Evolutionary conservation across 1,140 invertebrate genomes (phyloP), one percentile per base, ranked within the genome.

Genomic region (Archivesica marissinica): DNA sequence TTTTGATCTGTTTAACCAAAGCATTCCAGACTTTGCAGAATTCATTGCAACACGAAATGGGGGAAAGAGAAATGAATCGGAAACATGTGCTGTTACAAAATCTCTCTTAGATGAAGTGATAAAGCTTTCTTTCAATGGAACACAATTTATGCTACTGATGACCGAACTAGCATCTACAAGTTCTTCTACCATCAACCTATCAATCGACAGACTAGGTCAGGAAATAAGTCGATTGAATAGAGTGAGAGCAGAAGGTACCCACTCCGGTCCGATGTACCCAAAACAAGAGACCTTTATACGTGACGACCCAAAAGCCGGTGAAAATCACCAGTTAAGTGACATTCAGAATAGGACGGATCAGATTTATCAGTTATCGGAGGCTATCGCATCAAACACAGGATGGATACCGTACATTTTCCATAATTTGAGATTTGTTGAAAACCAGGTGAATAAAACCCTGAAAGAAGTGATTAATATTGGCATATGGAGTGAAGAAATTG

Each of bases 351-450:
- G 56, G 54, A 89, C 89, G 15, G 79, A 86, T 28, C 64, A 28
- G 52, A 89, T 83, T 11, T 87, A 86, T 54, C 79, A 78, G 23
- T 39, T 90, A 30, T 59, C 76, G 3, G 88, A 89, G 30, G 85
- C 87, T 2, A 85, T 91, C 15, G 88, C 88, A 0, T 88, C 87
- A 0, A 89, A 89, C 54, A 91, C 90, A 0, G 87, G 87, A n/a
- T 91, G 90, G 90, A 86, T 91, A 68, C 90, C 88, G 2, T 85
- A 84, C 35, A 86, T 89, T 23, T 89, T 86, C 30, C 86, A 87
- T 25, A 89, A 81, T 41, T 61, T 88, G 28, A 82, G 80, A 38
- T 85, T 87, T 54, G 76, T 89, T 33, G 89, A 90, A 54, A 76
- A 59, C 28, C 88, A 86, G 17, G 41, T 87, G 13, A 90, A 90